Conservation (phyloP, 2,888 invertebrate species). For the Venusia cambrica region DNA sequence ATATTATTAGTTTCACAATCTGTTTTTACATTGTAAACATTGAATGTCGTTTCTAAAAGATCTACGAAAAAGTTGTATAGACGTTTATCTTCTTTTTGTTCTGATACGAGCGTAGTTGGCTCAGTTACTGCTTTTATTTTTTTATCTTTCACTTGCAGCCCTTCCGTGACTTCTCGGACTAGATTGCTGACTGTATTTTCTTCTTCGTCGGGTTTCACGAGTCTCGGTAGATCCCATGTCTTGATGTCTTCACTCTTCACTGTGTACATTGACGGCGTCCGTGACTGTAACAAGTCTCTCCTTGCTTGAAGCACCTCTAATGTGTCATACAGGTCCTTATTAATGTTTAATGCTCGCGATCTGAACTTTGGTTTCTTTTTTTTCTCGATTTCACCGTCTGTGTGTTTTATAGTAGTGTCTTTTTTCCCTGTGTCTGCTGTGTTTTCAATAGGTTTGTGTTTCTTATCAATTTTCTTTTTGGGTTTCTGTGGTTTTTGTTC, state of each 20-base stretch:
- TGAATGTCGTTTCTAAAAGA: slow-evolving; percentile 51
- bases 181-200: slow-evolving; percentile 17
- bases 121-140: slow-evolving; percentile 30
- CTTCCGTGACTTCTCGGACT: slow-evolving; percentile 26
- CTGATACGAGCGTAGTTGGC: slow-evolving; percentile 34
- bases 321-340: slow-evolving; percentile 32
- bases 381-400: slow-evolving; percentile 7
- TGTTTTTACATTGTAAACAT: slow-evolving; percentile 41
- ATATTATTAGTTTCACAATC: slow-evolving; percentile 16
- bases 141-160: slow-evolving; percentile 24
- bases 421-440: not conserved
- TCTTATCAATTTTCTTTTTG: slow-evolving; percentile 9
- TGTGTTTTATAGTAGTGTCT: no score
- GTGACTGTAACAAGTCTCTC: slow-evolving; percentile 39
- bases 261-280: slow-evolving; percentile 47
- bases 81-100: slow-evolving; percentile 37
- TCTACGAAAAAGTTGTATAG: slow-evolving; percentile 60
- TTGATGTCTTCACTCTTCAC: slow-evolving; percentile 29
- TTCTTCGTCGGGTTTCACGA: slow-evolving; percentile 19
- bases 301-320: slow-evolving; percentile 44
- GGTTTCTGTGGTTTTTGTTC: no score
- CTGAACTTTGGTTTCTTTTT: slow-evolving; percentile 33
- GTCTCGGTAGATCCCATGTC: slow-evolving; percentile 22
- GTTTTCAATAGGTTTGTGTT: slow-evolving; percentile 1
- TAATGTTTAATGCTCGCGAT: slow-evolving; percentile 36